Evolutionary conservation across 2,888 invertebrate genomes (phyloP).

Genomic region (Sussaba pulchella): DNA sequence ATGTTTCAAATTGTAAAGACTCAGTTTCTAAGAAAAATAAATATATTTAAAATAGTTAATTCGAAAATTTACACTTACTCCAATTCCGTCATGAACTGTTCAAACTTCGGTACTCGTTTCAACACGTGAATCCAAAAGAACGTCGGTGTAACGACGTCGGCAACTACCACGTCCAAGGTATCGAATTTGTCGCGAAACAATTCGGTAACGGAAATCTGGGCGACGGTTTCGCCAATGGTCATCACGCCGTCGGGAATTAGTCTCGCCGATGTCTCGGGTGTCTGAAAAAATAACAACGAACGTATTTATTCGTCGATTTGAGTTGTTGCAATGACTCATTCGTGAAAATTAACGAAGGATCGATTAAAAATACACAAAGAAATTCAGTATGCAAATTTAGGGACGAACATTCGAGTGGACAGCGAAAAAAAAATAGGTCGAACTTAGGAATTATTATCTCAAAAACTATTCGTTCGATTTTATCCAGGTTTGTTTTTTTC

Average conservation of each 20-base stretch:
- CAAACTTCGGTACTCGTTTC: conserved; percentile 69
- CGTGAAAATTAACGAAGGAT: too few relatives aligned
- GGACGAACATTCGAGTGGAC: too few relatives aligned
- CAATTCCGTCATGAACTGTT: conserved; percentile 75
- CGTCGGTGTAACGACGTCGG: conserved; percentile 79
- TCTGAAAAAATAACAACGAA: neutral
- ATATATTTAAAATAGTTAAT: too few relatives aligned
- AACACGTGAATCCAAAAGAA: conserved; percentile 81
- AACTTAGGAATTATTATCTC: too few relatives aligned
- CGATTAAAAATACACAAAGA: too few relatives aligned
- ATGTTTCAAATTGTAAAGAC: too few relatives aligned
- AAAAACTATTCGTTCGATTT: too few relatives aligned
- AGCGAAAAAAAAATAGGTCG: too few relatives aligned
- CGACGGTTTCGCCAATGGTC: conserved; percentile 75
- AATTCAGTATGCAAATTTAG: too few relatives aligned
- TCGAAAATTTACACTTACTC: conserved; percentile 70
- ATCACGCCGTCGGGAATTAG: conserved; percentile 77
- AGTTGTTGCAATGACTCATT: too few relatives aligned
- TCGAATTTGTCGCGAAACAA: conserved; percentile 60
- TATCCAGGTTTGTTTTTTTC: too few relatives aligned
- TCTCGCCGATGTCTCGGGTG: neutral
- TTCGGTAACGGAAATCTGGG: conserved; percentile 71
- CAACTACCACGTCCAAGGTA: conserved; percentile 73
- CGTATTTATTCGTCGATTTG: neutral
- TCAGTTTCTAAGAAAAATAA: too few relatives aligned